These are phyloP conservation scores for Desmophyllum pertusum DNA, from an alignment of 92 coral and sea anemone genomes.

Conservation along the genomic window DNA sequence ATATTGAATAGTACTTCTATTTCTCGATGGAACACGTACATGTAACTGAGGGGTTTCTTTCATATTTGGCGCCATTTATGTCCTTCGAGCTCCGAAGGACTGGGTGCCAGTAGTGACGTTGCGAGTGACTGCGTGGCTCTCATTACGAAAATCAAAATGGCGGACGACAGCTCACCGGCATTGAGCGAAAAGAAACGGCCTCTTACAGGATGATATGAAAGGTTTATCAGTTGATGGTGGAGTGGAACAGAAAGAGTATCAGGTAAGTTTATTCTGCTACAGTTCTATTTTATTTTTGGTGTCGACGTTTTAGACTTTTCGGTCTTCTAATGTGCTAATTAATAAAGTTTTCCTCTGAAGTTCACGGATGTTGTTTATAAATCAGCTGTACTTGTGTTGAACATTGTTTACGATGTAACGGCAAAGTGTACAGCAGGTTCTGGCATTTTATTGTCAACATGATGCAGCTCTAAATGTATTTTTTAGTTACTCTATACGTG, in stretches of 20 bases:
- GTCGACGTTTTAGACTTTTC: not conserved
- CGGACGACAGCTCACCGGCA: conserved; percentile 69
- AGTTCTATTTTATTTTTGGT: not conserved
- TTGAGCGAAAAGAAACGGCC: conserved; percentile 12
- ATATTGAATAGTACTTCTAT: not conserved
- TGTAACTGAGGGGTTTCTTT: not conserved
- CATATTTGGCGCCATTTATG: conserved; percentile 19
- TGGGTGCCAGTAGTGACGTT: conserved; percentile 73
- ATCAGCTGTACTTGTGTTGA: conserved; percentile 43
- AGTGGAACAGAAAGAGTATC: conserved; percentile 18
- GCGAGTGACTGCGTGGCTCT: conserved; percentile 95
- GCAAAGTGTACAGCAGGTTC: not conserved
- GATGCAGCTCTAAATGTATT: not conserved
- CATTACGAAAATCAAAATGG: conserved; percentile 85
- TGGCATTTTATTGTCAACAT: not conserved
- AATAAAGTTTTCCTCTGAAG: not conserved
- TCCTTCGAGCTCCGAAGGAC: conserved; percentile 10
- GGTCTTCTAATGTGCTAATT: not conserved
- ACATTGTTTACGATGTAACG: not conserved
- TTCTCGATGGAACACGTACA: no score
- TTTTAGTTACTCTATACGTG: not conserved
- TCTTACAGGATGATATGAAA: not conserved
- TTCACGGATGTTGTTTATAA: conserved; percentile 4
- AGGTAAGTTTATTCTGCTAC: not conserved
- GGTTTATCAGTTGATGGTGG: not conserved